Evolutionary conservation across 2,888 invertebrate species (phyloP).

Genomic region (Tholera decimalis): DNA sequence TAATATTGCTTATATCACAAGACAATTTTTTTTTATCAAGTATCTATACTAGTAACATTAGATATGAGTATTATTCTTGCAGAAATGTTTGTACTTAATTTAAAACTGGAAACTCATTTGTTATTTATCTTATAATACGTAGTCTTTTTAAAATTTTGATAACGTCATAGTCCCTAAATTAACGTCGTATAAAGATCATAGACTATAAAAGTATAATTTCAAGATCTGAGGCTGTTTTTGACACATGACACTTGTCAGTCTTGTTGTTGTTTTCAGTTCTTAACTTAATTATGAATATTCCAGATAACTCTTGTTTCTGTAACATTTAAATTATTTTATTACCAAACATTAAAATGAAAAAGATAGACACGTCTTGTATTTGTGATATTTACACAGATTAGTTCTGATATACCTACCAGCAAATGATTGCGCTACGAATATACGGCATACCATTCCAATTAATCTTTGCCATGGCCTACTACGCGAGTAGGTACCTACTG

Average conservation of each 20-base stretch:
- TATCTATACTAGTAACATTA: too few species aligned
- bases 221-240: conserved; percentile 4
- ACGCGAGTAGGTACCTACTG: neutral
- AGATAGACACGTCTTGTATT: too few species aligned
- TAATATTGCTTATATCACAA: too few species aligned
- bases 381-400: too few species aligned
- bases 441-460: neutral
- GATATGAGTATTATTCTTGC: too few species aligned
- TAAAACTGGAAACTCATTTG: conserved; percentile 3
- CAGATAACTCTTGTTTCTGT: neutral
- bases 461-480: conserved; percentile 30
- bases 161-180: conserved; percentile 31
- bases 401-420: neutral
- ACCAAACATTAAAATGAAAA: too few species aligned
- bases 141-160: conserved; percentile 2
- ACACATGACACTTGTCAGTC: neutral
- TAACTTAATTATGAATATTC: neutral
- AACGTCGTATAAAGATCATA: neutral
- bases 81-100: neutral
- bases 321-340: too few species aligned
- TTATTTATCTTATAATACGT: conserved; percentile 15
- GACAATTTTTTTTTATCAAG: too few species aligned
- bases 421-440: neutral
- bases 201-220: conserved; percentile 1
- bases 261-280: conserved; percentile 11